Evolutionary conservation across 2,797 vertebrate species (phyloP).

Genomic region (Nannoperca obscura): DNA sequence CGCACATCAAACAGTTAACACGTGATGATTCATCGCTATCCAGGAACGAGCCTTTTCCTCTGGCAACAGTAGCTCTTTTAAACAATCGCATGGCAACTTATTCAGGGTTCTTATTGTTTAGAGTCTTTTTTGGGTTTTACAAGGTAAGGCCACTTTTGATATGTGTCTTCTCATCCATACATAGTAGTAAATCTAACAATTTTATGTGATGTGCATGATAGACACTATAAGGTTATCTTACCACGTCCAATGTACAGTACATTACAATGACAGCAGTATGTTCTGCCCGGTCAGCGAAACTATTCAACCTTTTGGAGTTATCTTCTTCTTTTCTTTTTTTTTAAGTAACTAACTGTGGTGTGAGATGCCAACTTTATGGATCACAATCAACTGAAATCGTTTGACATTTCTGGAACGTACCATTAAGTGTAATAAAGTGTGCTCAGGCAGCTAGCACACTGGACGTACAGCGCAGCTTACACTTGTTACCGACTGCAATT

Average conservation of each 20-base stretch:
- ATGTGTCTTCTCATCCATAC: background rate
- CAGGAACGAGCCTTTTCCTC: background rate
- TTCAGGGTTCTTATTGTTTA: constrained; percentile 3
- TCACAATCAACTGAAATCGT: background rate
- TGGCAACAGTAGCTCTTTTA: background rate
- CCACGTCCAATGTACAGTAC: background rate
- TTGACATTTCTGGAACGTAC: background rate
- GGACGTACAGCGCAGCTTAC: background rate
- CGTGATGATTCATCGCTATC: constrained; percentile 13
- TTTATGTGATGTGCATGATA: background rate
- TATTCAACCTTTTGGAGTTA: too few relatives aligned
- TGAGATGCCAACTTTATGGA: background rate
- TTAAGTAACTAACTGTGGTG: too few relatives aligned
- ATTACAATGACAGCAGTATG: background rate
- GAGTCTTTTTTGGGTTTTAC: too few relatives aligned
- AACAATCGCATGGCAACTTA: background rate
- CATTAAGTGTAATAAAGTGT: background rate
- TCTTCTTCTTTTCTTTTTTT: too few relatives aligned
- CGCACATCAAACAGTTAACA: constrained; percentile 15
- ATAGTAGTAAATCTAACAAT: background rate
- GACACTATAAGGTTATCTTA: background rate
- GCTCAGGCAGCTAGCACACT: background rate
- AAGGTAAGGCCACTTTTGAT: background rate
- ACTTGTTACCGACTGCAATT: background rate
- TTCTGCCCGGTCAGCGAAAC: background rate